Evolutionary conservation across 2,797 vertebrate genomes (phyloP).

Genomic region (Peromyscus eremicus): DNA sequence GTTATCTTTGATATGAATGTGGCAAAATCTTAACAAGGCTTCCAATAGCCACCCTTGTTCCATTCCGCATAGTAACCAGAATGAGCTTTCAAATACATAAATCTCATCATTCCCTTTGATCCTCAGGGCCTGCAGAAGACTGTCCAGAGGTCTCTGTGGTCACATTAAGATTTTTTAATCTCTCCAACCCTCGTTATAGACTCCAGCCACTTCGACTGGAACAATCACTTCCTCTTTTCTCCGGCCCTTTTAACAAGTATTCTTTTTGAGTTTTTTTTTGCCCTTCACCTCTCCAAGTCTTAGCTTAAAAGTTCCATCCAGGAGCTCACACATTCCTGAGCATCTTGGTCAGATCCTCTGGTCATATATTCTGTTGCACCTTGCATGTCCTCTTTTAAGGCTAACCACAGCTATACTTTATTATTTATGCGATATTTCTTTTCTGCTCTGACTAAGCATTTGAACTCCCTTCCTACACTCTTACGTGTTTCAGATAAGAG

Average conservation of each 20-base stretch:
- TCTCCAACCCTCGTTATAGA: background rate
- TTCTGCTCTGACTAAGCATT: background rate
- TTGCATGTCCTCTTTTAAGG: constrained; percentile 12
- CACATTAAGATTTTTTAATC: background rate
- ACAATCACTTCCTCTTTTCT: constrained; percentile 4
- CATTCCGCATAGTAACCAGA: background rate
- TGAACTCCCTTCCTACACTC: background rate
- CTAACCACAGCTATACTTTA: background rate
- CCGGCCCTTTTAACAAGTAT: background rate
- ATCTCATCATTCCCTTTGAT: constrained; percentile 33
- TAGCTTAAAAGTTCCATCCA: background rate
- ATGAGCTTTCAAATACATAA: background rate
- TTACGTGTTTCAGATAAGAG: background rate
- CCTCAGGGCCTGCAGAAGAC: background rate
- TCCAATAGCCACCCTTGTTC: background rate
- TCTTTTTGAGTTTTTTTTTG: background rate
- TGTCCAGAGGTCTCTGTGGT: background rate
- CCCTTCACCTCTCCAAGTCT: background rate
- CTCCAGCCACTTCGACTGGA: background rate
- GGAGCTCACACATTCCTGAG: background rate
- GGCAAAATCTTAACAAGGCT: background rate
- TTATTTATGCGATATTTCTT: background rate
- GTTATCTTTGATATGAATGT: background rate
- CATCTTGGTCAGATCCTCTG: background rate
- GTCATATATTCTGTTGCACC: background rate